A percentile compares a stretch with the other conserved stretches of the same genome.
phyloP scores from a whole-genome alignment of 2,888 invertebrate genomes.

The Volucella inflata region DNA sequence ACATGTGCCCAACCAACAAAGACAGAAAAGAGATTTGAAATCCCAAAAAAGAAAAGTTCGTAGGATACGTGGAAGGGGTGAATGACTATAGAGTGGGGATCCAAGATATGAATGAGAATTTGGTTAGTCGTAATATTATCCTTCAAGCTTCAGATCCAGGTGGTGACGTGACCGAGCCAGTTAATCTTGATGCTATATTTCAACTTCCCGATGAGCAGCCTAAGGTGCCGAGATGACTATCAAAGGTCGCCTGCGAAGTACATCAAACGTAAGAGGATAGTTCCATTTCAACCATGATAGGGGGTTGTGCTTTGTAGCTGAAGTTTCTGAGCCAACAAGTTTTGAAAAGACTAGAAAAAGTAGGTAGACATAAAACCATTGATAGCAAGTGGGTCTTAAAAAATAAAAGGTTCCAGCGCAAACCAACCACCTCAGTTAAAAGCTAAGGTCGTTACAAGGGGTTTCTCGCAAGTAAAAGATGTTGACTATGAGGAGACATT shows the following conservation, averaged over 20 bases:
- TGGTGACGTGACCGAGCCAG: neutral
- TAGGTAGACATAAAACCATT: too few species aligned
- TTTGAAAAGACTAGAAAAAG: too few species aligned
- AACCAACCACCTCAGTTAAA: conserved; percentile 64
- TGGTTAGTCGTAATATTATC: too few species aligned
- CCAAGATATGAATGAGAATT: too few species aligned
- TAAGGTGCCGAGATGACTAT: neutral
- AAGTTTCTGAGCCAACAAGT: too few species aligned
- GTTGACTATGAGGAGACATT: conserved; percentile 78
- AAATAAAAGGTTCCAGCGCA: conserved; percentile 64
- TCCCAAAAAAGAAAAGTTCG: too few species aligned
- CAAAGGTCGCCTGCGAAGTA: neutral
- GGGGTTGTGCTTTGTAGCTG: too few species aligned
- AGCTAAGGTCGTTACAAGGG: conserved; percentile 78
- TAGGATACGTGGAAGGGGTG: too few species aligned
- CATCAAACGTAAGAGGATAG: neutral
- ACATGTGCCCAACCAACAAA: neutral
- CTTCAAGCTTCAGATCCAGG: too few species aligned
- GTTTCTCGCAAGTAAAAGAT: conserved; percentile 77
- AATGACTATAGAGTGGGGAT: too few species aligned
- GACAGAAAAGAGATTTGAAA: too few species aligned
- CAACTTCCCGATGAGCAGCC: neutral
- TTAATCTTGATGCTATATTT: neutral
- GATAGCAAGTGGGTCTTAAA: conserved; percentile 76
- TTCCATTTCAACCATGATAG: too few species aligned